Percentiles rank a stretch among this genome's conserved stretches.
Conservation (phyloP, 2,797 vertebrate species). For the Microctenopoma steveboyesi region DNA sequence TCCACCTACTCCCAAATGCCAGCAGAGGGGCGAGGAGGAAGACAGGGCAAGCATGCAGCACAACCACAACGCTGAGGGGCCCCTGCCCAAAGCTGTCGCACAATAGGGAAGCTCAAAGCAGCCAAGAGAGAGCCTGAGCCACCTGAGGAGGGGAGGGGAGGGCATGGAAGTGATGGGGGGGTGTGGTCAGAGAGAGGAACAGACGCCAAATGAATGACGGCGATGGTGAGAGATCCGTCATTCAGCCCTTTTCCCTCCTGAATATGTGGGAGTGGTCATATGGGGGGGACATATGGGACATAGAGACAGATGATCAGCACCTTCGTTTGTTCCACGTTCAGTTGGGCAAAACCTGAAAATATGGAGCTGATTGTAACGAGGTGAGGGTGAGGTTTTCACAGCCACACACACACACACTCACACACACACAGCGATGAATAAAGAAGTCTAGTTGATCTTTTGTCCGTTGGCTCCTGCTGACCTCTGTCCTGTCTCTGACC, state of each 20-base stretch:
- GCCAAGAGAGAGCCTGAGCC: conserved; percentile 49
- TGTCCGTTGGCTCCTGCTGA: conserved; percentile 23
- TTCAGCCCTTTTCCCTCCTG: conserved; percentile 8
- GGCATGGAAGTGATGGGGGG: conserved; percentile 8
- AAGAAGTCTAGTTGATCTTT: conserved; percentile 7
- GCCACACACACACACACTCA: neutral
- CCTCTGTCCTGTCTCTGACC: conserved; percentile 77
- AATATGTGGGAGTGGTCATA: conserved; percentile 10
- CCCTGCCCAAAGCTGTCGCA: conserved; percentile 47
- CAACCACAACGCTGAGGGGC: conserved; percentile 68
- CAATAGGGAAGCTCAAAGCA: conserved; percentile 37
- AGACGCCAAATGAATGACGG: conserved; percentile 48
- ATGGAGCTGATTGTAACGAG: conserved; percentile 26
- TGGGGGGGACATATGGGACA: neutral
- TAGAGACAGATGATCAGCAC: conserved; percentile 26
- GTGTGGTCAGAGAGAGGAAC: conserved; percentile 78
- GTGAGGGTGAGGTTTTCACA: conserved; percentile 15
- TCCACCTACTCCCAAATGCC: conserved; percentile 39
- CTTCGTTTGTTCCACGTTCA: conserved; percentile 19
- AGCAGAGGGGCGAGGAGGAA: conserved; percentile 79
- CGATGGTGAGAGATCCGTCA: conserved; percentile 23
- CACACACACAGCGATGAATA: conserved; percentile 25
- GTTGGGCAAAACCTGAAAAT: conserved; percentile 52
- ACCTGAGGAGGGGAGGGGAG: conserved; percentile 26
- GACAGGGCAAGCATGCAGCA: conserved; percentile 88